Conservation (phyloP, 2,113 vertebrate species). For the Ivindomyrus marchei region DNA sequence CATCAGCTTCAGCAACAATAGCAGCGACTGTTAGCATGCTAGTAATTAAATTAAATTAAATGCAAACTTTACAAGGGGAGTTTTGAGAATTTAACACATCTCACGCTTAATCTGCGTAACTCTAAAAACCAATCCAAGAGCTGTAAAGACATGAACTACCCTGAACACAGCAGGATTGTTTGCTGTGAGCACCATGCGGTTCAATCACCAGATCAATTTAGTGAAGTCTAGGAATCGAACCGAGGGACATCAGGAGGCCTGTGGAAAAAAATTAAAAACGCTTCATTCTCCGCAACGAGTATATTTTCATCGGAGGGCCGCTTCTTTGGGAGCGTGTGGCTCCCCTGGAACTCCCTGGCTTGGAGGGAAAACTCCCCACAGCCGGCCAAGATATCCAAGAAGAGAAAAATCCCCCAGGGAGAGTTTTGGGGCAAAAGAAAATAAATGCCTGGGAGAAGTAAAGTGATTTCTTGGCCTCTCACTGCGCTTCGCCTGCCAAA, state of each 20-base stretch:
- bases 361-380: slow-evolving; percentile 32
- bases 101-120: neutral
- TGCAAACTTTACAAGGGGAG: neutral
- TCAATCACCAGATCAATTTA: neutral
- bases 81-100: neutral
- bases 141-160: neutral
- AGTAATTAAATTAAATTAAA: neutral
- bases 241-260: neutral
- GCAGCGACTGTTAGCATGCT: neutral
- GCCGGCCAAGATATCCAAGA: slow-evolving; percentile 1
- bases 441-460: slow-evolving; percentile 23
- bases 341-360: slow-evolving; percentile 8
- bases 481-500: neutral
- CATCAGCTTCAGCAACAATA: neutral
- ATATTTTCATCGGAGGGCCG: neutral
- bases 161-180: neutral
- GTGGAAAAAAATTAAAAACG: neutral
- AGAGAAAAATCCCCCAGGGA: slow-evolving; percentile 6
- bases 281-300: neutral
- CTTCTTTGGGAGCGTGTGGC: neutral
- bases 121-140: neutral
- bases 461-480: slow-evolving; percentile 18
- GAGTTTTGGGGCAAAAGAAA: slow-evolving; percentile 19
- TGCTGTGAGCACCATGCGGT: neutral
- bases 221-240: neutral